Evolutionary conservation across 2,888 invertebrate genomes (phyloP).

Genomic region (Ptilodon capucinus): DNA sequence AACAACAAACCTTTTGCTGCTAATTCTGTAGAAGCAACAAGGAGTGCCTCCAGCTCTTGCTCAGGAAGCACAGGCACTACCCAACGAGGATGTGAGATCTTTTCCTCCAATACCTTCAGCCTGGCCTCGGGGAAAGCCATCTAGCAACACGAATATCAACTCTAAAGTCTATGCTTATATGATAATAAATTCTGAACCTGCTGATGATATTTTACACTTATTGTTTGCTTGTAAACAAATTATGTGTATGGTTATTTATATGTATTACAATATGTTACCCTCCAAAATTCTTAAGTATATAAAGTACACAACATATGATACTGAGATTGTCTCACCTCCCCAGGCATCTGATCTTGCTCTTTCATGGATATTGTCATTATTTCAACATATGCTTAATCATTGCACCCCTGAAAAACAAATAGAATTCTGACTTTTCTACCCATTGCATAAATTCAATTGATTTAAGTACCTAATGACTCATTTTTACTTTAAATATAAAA

Average conservation of each 20-base stretch:
- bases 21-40: conserved; percentile 94
- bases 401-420: conserved; percentile 54
- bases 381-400: conserved; percentile 69
- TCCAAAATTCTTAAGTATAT: no score
- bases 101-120: conserved; percentile 94
- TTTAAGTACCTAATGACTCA: no score
- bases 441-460: not conserved
- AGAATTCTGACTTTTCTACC: not conserved
- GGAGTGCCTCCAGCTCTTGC: conserved; percentile 95
- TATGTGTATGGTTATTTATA: no score
- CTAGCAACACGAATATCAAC: no score
- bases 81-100: conserved; percentile 98
- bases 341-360: conserved; percentile 77
- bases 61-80: conserved; percentile 98
- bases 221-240: no score
- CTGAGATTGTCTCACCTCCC: conserved; percentile 60
- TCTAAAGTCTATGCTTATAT: no score
- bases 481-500: no score
- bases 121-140: conserved; percentile 92
- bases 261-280: no score
- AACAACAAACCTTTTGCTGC: conserved; percentile 87
- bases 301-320: no score
- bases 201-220: no score
- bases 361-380: conserved; percentile 81
- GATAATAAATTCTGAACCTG: not conserved